A percentile compares a stretch with the other conserved stretches of the same genome.
Evolutionary conservation across 2,888 invertebrate genomes (phyloP).

Genomic region (Drosophila imparisetae): DNA sequence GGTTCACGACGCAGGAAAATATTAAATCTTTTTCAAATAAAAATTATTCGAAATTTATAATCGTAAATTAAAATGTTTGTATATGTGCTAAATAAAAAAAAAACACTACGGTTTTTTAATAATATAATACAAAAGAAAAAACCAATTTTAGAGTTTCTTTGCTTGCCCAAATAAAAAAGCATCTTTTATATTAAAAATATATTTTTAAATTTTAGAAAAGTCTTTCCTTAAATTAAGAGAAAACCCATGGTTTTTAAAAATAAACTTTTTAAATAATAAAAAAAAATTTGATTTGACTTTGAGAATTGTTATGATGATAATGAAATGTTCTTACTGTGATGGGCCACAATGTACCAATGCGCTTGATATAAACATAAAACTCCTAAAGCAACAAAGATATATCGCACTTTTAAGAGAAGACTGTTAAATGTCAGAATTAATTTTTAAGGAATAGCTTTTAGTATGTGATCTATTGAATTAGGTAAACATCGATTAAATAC

Average conservation of each 20-base stretch:
- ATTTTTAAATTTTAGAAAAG: neutral
- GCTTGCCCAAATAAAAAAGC: neutral
- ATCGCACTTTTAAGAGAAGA: neutral
- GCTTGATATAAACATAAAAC: neutral
- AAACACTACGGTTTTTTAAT: neutral
- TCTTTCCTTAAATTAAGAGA: neutral
- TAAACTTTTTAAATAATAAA: neutral
- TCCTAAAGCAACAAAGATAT: neutral
- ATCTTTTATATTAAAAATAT: neutral
- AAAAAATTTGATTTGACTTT: neutral
- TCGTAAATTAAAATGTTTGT: neutral
- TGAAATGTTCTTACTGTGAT: neutral
- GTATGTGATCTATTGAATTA: neutral
- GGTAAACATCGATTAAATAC: neutral
- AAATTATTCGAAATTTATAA: neutral
- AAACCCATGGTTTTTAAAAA: neutral
- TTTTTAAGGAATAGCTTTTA: neutral
- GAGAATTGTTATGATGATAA: too few relatives aligned
- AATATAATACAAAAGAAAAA: neutral
- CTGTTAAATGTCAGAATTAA: neutral
- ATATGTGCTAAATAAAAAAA: neutral
- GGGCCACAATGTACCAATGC: neutral
- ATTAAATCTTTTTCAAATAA: neutral
- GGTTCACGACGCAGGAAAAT: neutral
- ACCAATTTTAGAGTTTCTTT: fast-evolving